Evolutionary conservation across 2,888 invertebrate genomes (phyloP), one percentile per base, ranked within the genome.

Genomic region (Lottia scabra): DNA sequence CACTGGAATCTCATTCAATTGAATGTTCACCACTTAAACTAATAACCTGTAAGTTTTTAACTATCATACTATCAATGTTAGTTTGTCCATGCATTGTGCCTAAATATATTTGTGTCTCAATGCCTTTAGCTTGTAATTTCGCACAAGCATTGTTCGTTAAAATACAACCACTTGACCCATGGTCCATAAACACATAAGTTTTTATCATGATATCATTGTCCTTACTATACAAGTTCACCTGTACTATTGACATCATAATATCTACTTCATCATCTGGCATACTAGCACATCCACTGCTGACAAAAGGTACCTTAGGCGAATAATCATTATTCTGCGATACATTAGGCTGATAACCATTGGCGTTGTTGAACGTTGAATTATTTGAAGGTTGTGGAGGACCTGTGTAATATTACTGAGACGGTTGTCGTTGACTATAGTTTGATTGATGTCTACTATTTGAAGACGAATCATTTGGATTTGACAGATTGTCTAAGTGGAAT

Each of bases 101-200:
- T 44, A 71, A n/a, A 44, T 12, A 23, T 19, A 71, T 63, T 16
- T 46, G 19, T 6, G 48, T 66, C 23, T 67, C 15, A 62, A 19
- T 48, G 19, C 71, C 71, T 30, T 44, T 27, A 15, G 26, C 44
- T 19, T 19, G 13, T 16, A 68, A 38, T 27, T 27, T 6, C 5
- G 27, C 12, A 16, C 19, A n/a, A 16, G 69, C 26, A 16, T 10
- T 15, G 19, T 68, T 46, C 4, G 72, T 64, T 15, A 63, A 68
- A 26, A 72, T 64, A 26, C 30, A 44, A 15, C 46, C 72, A 64
- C 46, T 65, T 27, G 63, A 63, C 15, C 68, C 68, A 3, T 63
- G 19, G 30, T 72, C 72, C n/a, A 72, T 19, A 43, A 72, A 72
- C 6, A 68, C 72, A 27, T 72, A 72, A 19, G 65, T 70, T 27